phyloP scores from a whole-genome alignment of 1,140 invertebrate genomes.

The Acromyrmex heyeri region DNA sequence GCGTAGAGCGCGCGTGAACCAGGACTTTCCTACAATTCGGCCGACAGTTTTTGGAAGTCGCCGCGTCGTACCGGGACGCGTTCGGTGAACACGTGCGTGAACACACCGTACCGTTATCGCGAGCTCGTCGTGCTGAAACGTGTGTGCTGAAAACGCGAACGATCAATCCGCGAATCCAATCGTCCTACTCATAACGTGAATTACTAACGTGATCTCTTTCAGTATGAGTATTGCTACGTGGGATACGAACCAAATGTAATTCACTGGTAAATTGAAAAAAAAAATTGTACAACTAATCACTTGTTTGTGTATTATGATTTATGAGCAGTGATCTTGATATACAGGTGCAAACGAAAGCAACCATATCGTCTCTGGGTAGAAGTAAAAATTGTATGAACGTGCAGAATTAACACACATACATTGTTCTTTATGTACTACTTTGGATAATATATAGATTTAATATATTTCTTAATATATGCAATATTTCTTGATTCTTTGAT shows the following conservation, averaged over 20 bases:
- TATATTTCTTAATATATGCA: not conserved
- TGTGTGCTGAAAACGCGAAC: not conserved
- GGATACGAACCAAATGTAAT: not conserved
- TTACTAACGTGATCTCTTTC: not conserved
- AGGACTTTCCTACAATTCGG: constrained; percentile 54
- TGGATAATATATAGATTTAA: not conserved
- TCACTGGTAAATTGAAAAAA: constrained; percentile 10
- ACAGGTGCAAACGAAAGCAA: not conserved
- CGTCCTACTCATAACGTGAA: not conserved
- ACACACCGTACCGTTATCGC: not conserved
- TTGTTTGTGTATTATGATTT: not conserved
- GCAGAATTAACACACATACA: not conserved
- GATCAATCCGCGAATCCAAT: not conserved
- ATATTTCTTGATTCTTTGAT: not conserved
- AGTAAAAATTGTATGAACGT: constrained; percentile 15
- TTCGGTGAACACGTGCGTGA: not conserved
- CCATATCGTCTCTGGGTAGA: not conserved
- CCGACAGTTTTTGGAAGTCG: constrained; percentile 68
- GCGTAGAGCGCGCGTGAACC: not conserved
- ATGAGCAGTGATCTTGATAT: not conserved
- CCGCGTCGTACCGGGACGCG: constrained; percentile 11
- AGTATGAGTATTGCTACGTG: not conserved
- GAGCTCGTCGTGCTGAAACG: not conserved
- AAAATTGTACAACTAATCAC: not conserved
- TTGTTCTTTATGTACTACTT: not conserved